phyloP scores from a whole-genome alignment of 2,797 vertebrate genomes.

The Acrocephalus scirpaceus region DNA sequence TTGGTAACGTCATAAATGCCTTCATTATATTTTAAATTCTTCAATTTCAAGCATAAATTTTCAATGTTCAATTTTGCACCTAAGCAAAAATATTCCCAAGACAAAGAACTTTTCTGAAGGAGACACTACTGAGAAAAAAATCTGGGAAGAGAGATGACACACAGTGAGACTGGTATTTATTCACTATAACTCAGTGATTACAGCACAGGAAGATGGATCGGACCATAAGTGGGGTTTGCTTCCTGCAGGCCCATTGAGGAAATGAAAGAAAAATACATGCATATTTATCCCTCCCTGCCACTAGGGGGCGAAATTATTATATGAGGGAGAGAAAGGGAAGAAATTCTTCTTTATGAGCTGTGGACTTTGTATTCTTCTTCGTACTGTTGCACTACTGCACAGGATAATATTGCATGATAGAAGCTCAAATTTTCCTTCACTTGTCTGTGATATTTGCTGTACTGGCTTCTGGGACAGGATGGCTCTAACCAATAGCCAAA shows the following conservation, averaged over 20 bases:
- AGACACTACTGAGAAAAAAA: not conserved
- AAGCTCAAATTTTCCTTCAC: not conserved
- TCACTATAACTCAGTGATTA: not conserved
- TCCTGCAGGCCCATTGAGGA: not conserved
- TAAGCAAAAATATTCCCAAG: not conserved
- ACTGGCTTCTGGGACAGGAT: not conserved
- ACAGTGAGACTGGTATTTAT: not conserved
- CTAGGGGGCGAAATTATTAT: not conserved
- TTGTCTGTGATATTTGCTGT: not conserved
- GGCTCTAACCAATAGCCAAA: not conserved
- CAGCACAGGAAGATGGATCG: not conserved
- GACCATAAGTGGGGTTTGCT: not conserved
- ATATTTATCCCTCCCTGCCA: not conserved
- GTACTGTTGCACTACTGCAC: not conserved
- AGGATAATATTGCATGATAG: not conserved
- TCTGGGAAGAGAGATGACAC: not conserved
- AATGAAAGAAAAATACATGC: not conserved
- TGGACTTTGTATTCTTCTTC: not conserved
- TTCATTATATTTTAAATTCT: not conserved
- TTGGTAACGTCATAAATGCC: not conserved
- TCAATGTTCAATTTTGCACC: too few species aligned
- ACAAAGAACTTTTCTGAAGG: not conserved
- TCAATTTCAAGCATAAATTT: not conserved
- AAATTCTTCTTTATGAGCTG: not conserved
- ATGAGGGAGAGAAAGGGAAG: fast-evolving